phyloP scores from a whole-genome alignment of 2,888 invertebrate genomes.

The Gari tellinella region DNA sequence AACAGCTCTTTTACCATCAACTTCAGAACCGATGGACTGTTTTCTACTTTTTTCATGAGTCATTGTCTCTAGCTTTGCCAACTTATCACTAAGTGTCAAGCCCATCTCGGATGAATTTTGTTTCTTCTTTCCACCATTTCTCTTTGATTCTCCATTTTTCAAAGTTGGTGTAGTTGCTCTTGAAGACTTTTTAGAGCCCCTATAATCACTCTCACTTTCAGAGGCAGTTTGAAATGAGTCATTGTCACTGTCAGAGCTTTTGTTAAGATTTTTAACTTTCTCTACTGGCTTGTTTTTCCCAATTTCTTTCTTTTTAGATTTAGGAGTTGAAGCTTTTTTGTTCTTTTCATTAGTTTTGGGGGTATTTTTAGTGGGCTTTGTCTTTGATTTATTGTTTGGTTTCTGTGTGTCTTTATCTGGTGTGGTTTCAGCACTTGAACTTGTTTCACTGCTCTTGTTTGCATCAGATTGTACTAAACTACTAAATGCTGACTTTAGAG shows the following conservation, averaged over 20 bases:
- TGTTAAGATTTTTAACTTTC: constrained; percentile 29
- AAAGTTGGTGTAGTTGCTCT: neutral
- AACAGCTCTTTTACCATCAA: constrained; percentile 33
- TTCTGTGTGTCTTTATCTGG: neutral
- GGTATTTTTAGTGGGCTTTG: neutral
- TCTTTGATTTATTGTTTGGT: neutral
- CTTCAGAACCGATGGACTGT: constrained; percentile 33
- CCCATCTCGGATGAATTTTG: neutral
- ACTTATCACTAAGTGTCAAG: constrained; percentile 40
- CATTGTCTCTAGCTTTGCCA: constrained; percentile 54
- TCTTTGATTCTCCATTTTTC: constrained; percentile 3
- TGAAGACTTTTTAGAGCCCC: constrained; percentile 1
- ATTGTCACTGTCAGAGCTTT: constrained; percentile 51
- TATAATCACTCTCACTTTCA: constrained; percentile 39
- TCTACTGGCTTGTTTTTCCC: constrained; percentile 32
- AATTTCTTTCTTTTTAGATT: constrained; percentile 8
- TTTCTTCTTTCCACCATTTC: constrained; percentile 5
- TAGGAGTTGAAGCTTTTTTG: constrained; percentile 5
- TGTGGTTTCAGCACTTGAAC: neutral
- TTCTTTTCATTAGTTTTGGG: neutral
- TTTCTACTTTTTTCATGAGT: constrained; percentile 53
- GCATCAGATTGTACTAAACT: constrained; percentile 11
- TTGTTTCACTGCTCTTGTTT: constrained; percentile 6
- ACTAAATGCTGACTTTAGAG: constrained; percentile 21
- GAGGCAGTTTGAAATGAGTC: constrained; percentile 42